Conservation (phyloP, 2,888 invertebrate genomes). For the Branchipolynoe longqiensis region DNA sequence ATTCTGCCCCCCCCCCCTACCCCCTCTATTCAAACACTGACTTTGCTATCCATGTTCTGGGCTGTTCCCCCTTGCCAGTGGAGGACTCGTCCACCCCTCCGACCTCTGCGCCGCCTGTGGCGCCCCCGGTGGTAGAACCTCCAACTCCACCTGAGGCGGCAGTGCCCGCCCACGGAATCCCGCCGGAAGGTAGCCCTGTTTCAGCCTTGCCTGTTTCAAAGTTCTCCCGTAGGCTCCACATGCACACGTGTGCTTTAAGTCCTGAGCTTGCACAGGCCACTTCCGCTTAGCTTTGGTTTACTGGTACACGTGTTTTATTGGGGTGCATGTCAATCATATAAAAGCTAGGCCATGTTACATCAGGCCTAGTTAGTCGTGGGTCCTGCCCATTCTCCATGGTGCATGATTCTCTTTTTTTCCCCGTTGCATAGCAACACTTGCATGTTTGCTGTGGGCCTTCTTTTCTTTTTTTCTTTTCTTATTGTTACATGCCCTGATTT, state of each 20-base stretch:
- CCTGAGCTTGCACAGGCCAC: too few relatives aligned
- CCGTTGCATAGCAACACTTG: too few relatives aligned
- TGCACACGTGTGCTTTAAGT: too few relatives aligned
- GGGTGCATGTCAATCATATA: too few relatives aligned
- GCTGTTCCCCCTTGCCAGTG: neutral
- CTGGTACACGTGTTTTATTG: neutral
- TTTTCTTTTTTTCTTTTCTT: too few relatives aligned
- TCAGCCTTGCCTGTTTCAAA: neutral
- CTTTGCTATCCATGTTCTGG: conserved; percentile 19
- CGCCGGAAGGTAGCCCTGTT: neutral
- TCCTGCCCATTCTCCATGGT: too few relatives aligned
- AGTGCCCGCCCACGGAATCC: neutral
- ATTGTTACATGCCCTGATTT: too few relatives aligned
- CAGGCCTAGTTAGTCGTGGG: too few relatives aligned
- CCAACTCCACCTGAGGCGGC: conserved; percentile 7
- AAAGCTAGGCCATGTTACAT: too few relatives aligned
- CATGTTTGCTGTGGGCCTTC: too few relatives aligned
- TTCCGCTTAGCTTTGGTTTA: neutral
- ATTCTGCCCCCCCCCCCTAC: too few relatives aligned
- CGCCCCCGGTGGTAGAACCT: conserved; percentile 12
- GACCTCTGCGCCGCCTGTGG: neutral
- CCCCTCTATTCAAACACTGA: neutral
- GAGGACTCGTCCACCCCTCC: conserved; percentile 17
- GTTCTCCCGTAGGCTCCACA: neutral
- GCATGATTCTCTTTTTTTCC: too few relatives aligned